Evolutionary conservation across 1,140 invertebrate species (phyloP), one percentile per base, ranked within the genome.

Genomic region (Solen grandis): DNA sequence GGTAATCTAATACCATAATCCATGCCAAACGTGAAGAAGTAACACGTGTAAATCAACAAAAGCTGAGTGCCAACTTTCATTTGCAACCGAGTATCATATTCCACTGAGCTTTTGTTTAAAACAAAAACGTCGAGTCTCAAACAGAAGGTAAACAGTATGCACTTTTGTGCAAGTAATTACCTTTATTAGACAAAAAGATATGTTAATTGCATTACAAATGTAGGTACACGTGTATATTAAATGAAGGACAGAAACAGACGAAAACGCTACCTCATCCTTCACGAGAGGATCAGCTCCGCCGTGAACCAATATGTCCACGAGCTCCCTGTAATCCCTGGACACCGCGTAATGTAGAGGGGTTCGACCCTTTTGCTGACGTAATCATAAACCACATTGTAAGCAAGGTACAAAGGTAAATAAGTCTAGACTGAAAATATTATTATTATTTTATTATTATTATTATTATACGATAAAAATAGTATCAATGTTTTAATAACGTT

Each of bases 311-410:
- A 3, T 3, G 29, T 73, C 69, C 14, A 25, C 35, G 22, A 46
- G 57, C 14, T 41, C 31, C 29, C 60, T 36, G 29, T 57, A 46
- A 41, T 73, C 31, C 27, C 69, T 73, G 1, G 54, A 38, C 25
- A 73, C 35, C 1, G 69, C 69, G 41, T 59, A 36, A 29, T 73
- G 69, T 16, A 73, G 69, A 27, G 69, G 50, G 41, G 69, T 73
- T 5, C 69, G 69, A 27, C 69, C 69, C 29, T 57, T 60, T 73
- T 57, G 50, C 69, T 73, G 36, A 33, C 25, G 27, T 65, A 35
- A 22, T 38, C 19, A 2, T 31, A 0, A 33, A 1, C n/a, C 31
- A 29, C 8, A 31, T 19, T 19, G 27, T 31, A 16, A 33, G 38
- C 14, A 29, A 3, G 10, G 16, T 35, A 25, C 8, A 29, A 65